Evolutionary conservation across 1,140 invertebrate species (phyloP), one percentile per base, ranked within the genome.

Genomic region (Drosophila varians): DNA sequence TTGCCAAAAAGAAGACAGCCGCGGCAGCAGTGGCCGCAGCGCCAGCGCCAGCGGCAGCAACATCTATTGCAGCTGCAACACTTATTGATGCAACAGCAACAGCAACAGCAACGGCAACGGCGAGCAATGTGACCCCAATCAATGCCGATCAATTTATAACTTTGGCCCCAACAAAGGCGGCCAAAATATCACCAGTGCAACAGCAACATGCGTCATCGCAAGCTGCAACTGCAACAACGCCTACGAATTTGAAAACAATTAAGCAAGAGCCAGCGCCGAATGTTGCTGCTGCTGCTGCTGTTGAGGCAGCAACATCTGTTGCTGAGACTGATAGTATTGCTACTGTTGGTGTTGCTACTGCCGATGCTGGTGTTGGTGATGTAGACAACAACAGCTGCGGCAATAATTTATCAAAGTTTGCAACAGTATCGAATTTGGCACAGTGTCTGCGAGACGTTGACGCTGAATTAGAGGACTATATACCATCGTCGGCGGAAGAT

Each of bases 351-450:
- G 14, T n/a, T 42, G 42, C 6, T 53, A 45, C 51, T 42, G 31
- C 53, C 46, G 51, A 56, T 66, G 45, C 51, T 62, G 34, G 34
- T 45, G 60, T 34, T 52, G 34, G 31, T 45, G 47, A 36, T 62
- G 53, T 48, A 45, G 11, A 23, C 53, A 55, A 46, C 70, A 84
- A 82, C 82, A 87, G 82, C 82, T 83, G 77, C 74, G 75, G 78
- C 76, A 90, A 89, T 86, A 90, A 88, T 90, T 90, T 90, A 90
- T 88, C 89, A 90, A 90, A 90, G 83, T 90, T 90, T 89, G 89
- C 89, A 83, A 90, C 89, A 90, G 89, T 90, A 90, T 90, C 80
- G 88, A 90, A 90, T 90, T 90, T 90, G 89, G 89, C 89, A 77
- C 89, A 90, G 79, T 90, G 70, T 91, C 82, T 91, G 84, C 79